These are phyloP conservation scores for Anneissia japonica DNA, from an alignment of 35 echinoderm and acorn worm genomes.

Conservation along the genomic window DNA sequence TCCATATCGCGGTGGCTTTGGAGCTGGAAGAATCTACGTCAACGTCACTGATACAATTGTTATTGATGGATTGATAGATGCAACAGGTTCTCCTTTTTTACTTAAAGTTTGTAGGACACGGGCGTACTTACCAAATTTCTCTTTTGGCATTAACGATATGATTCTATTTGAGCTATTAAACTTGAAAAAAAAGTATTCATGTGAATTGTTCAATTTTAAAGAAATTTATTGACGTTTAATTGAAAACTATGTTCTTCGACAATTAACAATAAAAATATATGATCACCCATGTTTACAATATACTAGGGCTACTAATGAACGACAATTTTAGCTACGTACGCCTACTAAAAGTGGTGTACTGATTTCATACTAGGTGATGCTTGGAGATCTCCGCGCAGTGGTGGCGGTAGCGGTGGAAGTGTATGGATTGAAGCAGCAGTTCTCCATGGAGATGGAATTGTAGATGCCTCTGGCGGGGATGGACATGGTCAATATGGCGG, in stretches of 20 bases:
- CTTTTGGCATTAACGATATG: too few species aligned
- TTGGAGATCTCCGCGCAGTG: conserved; percentile 46
- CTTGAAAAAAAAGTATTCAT: too few species aligned
- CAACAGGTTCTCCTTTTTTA: conserved; percentile 12
- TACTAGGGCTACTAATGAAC: too few species aligned
- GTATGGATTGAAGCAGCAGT: conserved; percentile 72
- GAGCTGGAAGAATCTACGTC: conserved; percentile 54
- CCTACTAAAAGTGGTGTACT: too few species aligned
- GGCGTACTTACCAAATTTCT: too few species aligned
- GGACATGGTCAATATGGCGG: conserved; percentile 43
- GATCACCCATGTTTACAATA: too few species aligned
- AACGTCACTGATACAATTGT: conserved; percentile 22
- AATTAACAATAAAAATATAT: too few species aligned
- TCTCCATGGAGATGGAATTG: conserved; percentile 64
- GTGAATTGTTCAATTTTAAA: too few species aligned
- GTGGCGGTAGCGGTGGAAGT: conserved; percentile 81
- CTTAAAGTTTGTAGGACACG: neutral
- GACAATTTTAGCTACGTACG: too few species aligned
- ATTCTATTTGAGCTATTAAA: too few species aligned
- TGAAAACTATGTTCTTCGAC: too few species aligned
- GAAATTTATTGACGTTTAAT: too few species aligned
- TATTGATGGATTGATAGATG: conserved; percentile 55
- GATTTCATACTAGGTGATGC: conserved; percentile 49
- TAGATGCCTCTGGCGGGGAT: conserved; percentile 54
- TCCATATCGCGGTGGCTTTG: conserved; percentile 67